A percentile compares a stretch with the other conserved stretches of the same genome.
These are phyloP conservation scores for Bubo scandiacus DNA, from an alignment of 2,113 vertebrate genomes.

Conservation along the genomic window DNA sequence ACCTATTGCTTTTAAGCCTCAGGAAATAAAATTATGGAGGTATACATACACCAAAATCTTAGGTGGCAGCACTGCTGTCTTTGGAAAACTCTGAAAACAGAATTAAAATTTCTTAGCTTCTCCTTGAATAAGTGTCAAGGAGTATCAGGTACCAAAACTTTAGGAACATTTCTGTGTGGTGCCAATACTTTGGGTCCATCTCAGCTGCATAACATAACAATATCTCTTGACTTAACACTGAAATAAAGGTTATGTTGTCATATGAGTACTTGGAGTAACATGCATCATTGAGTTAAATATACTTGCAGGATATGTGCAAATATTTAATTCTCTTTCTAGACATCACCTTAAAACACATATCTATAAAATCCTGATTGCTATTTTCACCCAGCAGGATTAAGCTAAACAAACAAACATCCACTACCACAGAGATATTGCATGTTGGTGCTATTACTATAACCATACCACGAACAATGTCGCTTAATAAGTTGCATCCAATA, in stretches of 20 bases:
- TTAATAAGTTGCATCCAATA: not conserved
- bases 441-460: not conserved
- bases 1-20: not conserved
- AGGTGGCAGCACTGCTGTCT: not conserved
- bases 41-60: not conserved
- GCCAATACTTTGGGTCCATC: not conserved
- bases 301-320: not conserved
- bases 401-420: not conserved
- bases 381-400: not conserved
- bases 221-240: not conserved
- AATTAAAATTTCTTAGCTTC: not conserved
- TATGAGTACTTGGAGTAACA: not conserved
- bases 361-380: not conserved
- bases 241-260: not conserved
- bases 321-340: not conserved
- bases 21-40: not conserved
- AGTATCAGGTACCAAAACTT: not conserved
- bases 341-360: not conserved
- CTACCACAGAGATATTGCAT: not conserved
- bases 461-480: not conserved
- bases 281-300: not conserved
- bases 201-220: not conserved
- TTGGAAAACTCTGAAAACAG: not conserved
- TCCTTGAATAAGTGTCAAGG: not conserved
- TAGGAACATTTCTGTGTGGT: not conserved